Conservation (phyloP, 2,113 vertebrate genomes). For the Oryzias woworae region DNA sequence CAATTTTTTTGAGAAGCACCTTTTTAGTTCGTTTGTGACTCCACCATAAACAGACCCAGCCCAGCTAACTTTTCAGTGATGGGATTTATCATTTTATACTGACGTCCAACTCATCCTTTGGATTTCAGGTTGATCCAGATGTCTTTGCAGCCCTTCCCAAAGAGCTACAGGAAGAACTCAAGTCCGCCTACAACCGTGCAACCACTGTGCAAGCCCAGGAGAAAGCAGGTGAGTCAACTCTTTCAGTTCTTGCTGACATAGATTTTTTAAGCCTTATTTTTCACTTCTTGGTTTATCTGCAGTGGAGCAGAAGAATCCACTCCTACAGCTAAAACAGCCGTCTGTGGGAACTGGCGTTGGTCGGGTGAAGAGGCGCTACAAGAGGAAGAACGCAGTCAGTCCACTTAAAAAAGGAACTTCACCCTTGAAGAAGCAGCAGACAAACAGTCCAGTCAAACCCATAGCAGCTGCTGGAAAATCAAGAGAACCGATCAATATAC, state of each 20-base stretch:
- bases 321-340: constrained; percentile 82
- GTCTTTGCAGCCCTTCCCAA: constrained; percentile 93
- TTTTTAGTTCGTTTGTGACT: too few relatives aligned
- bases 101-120: not conserved
- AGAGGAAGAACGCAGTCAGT: constrained; percentile 81
- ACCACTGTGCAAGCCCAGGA: constrained; percentile 72
- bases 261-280: not conserved
- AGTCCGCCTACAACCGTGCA: constrained; percentile 85
- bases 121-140: constrained; percentile 90
- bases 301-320: constrained; percentile 84
- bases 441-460: constrained; percentile 82
- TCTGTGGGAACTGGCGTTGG: constrained; percentile 41
- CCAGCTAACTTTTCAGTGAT: too few relatives aligned
- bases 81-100: too few relatives aligned
- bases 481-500: constrained; percentile 62
- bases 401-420: constrained; percentile 84
- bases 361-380: constrained; percentile 84
- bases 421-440: constrained; percentile 82
- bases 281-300: constrained; percentile 16
- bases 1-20: too few relatives aligned
- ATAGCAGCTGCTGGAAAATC: constrained; percentile 77
- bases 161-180: constrained; percentile 93
- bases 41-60: too few relatives aligned
- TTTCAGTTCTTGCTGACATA: not conserved
- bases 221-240: constrained; percentile 49